Percentiles rank a stretch among this genome's conserved stretches.
Conservation (phyloP, 1,140 invertebrate genomes). For the Centruroides vittatus region DNA sequence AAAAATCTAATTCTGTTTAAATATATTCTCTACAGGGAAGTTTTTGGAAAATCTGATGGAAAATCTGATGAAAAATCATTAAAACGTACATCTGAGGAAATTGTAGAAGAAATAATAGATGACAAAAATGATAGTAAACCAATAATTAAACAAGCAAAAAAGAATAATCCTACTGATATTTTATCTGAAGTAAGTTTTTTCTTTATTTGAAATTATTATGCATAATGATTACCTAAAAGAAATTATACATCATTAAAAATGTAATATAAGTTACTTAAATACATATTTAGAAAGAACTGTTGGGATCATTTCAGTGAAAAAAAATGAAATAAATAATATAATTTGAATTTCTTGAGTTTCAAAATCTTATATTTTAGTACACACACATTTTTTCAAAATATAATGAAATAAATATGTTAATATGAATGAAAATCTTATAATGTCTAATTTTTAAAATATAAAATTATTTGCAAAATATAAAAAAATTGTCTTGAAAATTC, state of each 20-base stretch:
- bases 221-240: not conserved
- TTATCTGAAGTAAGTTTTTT: not conserved
- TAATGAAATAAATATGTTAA: too few species aligned
- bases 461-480: too few species aligned
- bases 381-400: too few species aligned
- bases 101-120: slow-evolving; percentile 25
- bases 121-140: slow-evolving; percentile 20
- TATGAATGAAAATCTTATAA: too few species aligned
- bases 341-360: too few species aligned
- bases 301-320: too few species aligned
- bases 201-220: not conserved
- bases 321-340: too few species aligned
- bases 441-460: too few species aligned
- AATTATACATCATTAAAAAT: slow-evolving; percentile 3
- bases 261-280: slow-evolving; percentile 27
- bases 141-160: not conserved
- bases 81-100: slow-evolving; percentile 15
- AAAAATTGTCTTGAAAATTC: too few species aligned
- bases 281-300: not conserved
- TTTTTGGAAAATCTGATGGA: slow-evolving; percentile 28
- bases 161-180: not conserved
- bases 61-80: slow-evolving; percentile 20
- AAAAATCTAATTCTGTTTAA: too few species aligned
- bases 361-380: too few species aligned
- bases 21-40: slow-evolving; percentile 22